These are phyloP conservation scores for Myopa tessellatipennis DNA, from an alignment of 2,888 invertebrate genomes.

Conservation along the genomic window DNA sequence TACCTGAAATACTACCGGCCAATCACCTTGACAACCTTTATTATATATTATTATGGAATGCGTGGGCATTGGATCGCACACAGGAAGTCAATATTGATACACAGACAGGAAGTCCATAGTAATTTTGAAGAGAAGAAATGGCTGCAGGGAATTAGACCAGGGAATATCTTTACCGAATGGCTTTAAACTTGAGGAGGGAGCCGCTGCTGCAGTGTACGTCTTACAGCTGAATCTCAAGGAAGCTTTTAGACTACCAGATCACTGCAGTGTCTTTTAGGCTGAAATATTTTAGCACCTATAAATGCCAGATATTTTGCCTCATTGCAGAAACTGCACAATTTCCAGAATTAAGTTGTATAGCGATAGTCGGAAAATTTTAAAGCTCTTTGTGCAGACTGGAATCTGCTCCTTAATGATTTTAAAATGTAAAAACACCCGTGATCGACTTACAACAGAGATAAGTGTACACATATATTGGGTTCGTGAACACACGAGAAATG, in stretches of 20 bases:
- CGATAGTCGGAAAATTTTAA: not conserved
- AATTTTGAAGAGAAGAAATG: not conserved
- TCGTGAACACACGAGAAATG: not conserved
- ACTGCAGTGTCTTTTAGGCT: not conserved
- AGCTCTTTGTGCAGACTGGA: not conserved
- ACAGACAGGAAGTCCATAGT: not conserved
- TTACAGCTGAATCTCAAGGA: conserved; percentile 1
- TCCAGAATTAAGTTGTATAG: not conserved
- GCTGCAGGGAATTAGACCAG: not conserved
- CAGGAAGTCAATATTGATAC: no score
- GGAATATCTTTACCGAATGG: not conserved
- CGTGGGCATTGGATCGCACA: no score
- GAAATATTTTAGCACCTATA: not conserved
- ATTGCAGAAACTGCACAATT: not conserved
- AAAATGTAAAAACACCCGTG: no score
- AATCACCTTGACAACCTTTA: not conserved
- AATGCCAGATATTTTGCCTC: not conserved
- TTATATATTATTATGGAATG: no score
- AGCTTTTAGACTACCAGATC: not conserved
- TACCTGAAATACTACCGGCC: no score
- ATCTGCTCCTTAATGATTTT: no score
- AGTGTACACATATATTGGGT: no score
- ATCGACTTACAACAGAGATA: no score
- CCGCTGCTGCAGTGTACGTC: not conserved
- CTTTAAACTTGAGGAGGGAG: not conserved